Conservation (phyloP, 2,113 vertebrate genomes). For the Sylvietta virens region DNA sequence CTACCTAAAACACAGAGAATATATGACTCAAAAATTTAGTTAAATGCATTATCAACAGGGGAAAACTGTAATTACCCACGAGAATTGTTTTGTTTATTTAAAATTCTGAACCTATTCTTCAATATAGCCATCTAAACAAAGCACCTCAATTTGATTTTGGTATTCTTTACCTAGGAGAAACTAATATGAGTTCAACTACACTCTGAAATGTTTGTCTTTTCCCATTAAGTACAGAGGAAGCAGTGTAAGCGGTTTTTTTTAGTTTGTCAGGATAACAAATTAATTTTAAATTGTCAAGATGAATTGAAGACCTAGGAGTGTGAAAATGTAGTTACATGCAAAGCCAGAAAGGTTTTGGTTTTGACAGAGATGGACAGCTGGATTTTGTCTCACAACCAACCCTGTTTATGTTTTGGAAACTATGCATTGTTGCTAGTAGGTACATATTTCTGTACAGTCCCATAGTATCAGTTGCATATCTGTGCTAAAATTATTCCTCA, state of each 20-base stretch:
- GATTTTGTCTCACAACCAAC: neutral
- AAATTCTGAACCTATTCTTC: neutral
- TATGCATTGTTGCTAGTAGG: neutral
- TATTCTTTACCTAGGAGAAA: neutral
- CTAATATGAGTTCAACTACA: neutral
- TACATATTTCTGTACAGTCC: neutral
- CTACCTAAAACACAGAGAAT: neutral
- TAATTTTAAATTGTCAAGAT: neutral
- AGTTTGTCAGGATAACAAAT: neutral
- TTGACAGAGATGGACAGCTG: neutral
- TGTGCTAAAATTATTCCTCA: neutral
- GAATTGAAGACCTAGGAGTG: neutral
- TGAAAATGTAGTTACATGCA: neutral
- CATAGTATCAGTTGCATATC: neutral
- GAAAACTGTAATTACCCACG: neutral
- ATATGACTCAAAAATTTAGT: neutral
- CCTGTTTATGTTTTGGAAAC: neutral
- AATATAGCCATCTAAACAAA: neutral
- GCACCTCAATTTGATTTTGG: neutral
- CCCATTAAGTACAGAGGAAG: neutral
- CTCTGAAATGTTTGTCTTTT: neutral
- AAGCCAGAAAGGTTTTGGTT: neutral
- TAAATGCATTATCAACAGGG: neutral
- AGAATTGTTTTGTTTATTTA: neutral
- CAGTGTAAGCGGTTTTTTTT: too few species aligned